Conservation (phyloP, 2,113 vertebrate species). For the Cochlearius cochlearius region DNA sequence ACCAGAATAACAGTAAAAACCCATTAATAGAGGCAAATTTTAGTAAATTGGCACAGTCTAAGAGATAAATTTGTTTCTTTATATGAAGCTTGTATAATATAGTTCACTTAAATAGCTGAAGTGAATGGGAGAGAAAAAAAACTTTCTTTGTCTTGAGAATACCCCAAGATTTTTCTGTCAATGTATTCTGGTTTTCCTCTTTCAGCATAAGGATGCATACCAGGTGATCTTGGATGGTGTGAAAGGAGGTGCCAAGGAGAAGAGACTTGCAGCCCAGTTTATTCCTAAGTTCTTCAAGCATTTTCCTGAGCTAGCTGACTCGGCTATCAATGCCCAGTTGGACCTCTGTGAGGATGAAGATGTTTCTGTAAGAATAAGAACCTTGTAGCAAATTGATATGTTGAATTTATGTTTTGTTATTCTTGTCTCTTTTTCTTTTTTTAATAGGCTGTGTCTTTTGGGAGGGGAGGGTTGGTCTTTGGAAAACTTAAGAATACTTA, state of each 20-base stretch:
- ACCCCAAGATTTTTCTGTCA: neutral
- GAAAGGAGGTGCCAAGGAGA: slow-evolving; percentile 96
- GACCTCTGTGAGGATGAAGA: slow-evolving; percentile 99
- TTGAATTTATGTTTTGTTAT: neutral
- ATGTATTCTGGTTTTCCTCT: neutral
- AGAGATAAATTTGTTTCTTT: neutral
- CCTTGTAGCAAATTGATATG: neutral
- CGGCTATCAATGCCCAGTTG: slow-evolving; percentile 95
- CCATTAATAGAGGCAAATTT: neutral
- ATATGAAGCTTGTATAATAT: neutral
- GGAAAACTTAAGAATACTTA: neutral
- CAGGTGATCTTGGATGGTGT: slow-evolving; percentile 93
- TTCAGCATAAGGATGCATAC: slow-evolving; percentile 96
- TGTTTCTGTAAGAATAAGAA: slow-evolving; percentile 86
- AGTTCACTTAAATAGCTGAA: neutral
- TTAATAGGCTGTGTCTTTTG: neutral
- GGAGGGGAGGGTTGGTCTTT: neutral
- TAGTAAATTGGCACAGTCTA: neutral
- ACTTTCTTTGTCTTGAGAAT: neutral
- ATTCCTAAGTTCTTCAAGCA: slow-evolving; percentile 98
- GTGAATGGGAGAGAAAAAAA: neutral
- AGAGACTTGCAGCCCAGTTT: slow-evolving; percentile 95
- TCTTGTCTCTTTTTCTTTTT: neutral
- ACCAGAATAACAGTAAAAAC: neutral
- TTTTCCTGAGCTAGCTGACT: slow-evolving; percentile 94